These are phyloP conservation scores for Pterois miles DNA, from an alignment of 2,797 vertebrate genomes.

Conservation along the genomic window DNA sequence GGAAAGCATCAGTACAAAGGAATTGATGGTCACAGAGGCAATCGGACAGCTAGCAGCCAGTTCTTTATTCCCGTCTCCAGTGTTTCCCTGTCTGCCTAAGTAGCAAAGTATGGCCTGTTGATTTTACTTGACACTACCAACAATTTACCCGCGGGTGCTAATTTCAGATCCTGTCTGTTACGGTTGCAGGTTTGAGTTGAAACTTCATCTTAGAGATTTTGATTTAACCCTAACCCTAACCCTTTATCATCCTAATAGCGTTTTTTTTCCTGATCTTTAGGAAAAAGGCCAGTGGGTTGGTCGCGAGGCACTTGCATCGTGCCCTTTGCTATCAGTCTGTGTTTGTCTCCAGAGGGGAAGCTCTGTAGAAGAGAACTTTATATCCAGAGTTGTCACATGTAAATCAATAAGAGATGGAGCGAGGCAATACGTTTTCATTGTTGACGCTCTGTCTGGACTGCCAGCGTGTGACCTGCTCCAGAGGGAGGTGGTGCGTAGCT, in stretches of 20 bases:
- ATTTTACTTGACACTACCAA: too few species aligned
- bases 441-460: conserved; percentile 69
- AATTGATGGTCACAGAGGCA: too few species aligned
- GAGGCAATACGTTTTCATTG: conserved; percentile 79
- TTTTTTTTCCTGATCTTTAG: not conserved
- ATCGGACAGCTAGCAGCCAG: too few species aligned
- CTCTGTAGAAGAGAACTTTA: conserved; percentile 52
- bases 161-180: not conserved
- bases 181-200: not conserved
- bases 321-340: not conserved
- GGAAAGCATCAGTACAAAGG: too few species aligned
- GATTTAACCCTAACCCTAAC: conserved; percentile 20
- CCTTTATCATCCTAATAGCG: not conserved
- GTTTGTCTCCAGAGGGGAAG: conserved; percentile 48
- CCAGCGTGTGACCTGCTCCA: conserved; percentile 75
- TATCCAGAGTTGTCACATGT: conserved; percentile 70
- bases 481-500: conserved; percentile 64
- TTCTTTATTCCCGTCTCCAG: too few species aligned
- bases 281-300: not conserved
- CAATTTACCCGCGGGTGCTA: too few species aligned
- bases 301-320: too few species aligned
- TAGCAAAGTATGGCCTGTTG: too few species aligned
- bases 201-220: conserved; percentile 14
- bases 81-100: too few species aligned
- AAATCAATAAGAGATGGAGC: conserved; percentile 82